A percentile compares a stretch with the other conserved stretches of the same genome.
These are phyloP conservation scores for Bombyx mandarina DNA, from an alignment of 1,140 invertebrate genomes.

Conservation along the genomic window DNA sequence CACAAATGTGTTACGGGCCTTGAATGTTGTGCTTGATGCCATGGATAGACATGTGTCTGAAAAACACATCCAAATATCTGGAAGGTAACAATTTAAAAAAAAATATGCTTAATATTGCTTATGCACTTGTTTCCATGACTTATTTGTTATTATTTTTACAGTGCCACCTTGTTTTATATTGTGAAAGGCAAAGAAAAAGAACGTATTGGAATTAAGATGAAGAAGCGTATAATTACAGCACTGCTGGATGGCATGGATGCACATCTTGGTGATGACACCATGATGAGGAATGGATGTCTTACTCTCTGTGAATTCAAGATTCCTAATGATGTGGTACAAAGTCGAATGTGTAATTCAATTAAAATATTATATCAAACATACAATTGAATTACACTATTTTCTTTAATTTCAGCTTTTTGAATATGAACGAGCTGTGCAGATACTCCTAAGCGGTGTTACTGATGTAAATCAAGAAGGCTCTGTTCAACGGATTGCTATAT, in stretches of 20 bases:
- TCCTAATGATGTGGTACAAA: constrained; percentile 91
- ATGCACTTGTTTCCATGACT: neutral
- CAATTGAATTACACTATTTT: too few species aligned
- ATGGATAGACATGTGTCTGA: constrained; percentile 88
- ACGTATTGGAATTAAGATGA: constrained; percentile 77
- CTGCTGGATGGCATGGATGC: constrained; percentile 90
- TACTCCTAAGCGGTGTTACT: constrained; percentile 87
- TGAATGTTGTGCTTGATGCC: constrained; percentile 85
- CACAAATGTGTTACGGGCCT: constrained; percentile 78
- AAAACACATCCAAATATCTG: constrained; percentile 93
- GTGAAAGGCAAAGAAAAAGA: constrained; percentile 87
- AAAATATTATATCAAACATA: too few species aligned
- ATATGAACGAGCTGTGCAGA: constrained; percentile 88
- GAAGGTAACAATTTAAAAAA: constrained; percentile 74
- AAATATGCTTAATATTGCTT: neutral
- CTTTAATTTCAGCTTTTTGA: constrained; percentile 82
- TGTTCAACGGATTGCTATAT: constrained; percentile 94
- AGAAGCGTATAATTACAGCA: constrained; percentile 84
- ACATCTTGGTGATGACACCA: constrained; percentile 87
- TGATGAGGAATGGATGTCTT: constrained; percentile 96
- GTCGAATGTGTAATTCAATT: neutral
- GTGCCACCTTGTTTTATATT: constrained; percentile 95
- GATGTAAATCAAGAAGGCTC: constrained; percentile 89
- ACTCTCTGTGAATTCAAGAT: constrained; percentile 96
- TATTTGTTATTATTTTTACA: constrained; percentile 56